phyloP scores from a whole-genome alignment of 1,140 invertebrate genomes.

The Planococcus citri region DNA sequence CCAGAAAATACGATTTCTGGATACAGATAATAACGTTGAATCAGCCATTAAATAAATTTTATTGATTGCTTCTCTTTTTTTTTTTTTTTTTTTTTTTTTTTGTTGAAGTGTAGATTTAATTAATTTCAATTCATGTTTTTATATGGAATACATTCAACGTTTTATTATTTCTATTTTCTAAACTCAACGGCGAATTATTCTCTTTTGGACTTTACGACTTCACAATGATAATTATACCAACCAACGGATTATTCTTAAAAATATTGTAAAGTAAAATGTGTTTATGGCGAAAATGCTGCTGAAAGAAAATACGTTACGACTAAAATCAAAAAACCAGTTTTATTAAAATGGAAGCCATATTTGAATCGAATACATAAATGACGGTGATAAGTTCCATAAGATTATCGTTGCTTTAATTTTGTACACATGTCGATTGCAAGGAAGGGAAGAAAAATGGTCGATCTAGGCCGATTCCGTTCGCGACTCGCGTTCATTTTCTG shows the following conservation, averaged over 20 bases:
- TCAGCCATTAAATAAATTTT: neutral
- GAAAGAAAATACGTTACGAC: conserved; percentile 15
- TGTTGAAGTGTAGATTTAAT: neutral
- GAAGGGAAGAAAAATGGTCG: too few species aligned
- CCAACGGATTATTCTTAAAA: neutral
- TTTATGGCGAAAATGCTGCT: conserved; percentile 11
- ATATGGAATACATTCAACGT: neutral
- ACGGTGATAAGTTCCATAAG: conserved; percentile 14
- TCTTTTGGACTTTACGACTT: neutral
- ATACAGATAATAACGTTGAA: neutral
- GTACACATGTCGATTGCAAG: too few species aligned
- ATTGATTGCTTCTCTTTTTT: neutral
- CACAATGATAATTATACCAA: neutral
- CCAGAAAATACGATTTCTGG: conserved; percentile 7
- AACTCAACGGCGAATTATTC: neutral
- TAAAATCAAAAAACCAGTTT: conserved; percentile 17
- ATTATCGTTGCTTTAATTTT: conserved; percentile 15
- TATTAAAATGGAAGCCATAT: conserved; percentile 18
- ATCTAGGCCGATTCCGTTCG: too few species aligned
- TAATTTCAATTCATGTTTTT: conserved; percentile 1
- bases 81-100: too few species aligned
- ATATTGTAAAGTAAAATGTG: neutral
- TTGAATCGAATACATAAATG: conserved; percentile 9
- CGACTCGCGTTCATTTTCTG: too few species aligned
- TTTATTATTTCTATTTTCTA: conserved; percentile 8